These are phyloP conservation scores for Eublepharis macularius DNA, from an alignment of 2,113 vertebrate species.

Conservation along the genomic window DNA sequence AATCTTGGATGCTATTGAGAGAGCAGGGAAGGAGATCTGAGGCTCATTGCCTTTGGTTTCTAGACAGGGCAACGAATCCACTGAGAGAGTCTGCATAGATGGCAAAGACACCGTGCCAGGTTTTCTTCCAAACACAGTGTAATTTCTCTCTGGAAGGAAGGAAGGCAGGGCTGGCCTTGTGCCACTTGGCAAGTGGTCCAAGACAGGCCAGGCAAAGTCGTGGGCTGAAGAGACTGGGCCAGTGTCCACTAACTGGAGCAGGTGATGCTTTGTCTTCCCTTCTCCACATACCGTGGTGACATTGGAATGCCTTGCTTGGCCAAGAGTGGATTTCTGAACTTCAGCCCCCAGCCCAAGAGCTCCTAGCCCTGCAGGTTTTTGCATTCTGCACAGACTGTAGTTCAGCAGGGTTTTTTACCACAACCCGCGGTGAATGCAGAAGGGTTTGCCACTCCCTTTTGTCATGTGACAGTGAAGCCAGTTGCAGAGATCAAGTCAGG, in stretches of 20 bases:
- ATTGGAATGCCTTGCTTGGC: too few species aligned
- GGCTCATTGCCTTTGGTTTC: not conserved
- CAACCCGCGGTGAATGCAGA: too few species aligned
- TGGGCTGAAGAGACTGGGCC: not conserved
- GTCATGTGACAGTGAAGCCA: too few species aligned
- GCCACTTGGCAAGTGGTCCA: too few species aligned
- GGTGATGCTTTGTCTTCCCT: not conserved
- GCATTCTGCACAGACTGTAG: too few species aligned
- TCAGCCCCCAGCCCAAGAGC: too few species aligned
- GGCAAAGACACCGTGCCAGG: not conserved
- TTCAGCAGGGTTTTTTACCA: too few species aligned
- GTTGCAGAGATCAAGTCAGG: not conserved
- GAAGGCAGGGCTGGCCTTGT: not conserved
- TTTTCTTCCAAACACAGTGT: not conserved
- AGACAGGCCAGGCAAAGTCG: not conserved
- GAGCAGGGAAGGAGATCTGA: not conserved
- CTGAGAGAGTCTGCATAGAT: not conserved
- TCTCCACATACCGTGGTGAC: not conserved
- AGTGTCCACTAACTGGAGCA: not conserved
- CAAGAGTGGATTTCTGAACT: not conserved
- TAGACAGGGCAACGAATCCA: not conserved
- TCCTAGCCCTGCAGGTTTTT: too few species aligned
- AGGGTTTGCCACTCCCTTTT: too few species aligned
- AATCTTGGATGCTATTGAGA: not conserved
- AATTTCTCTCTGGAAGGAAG: too few species aligned